Percentiles rank a stretch among this genome's conserved stretches.
Conservation (phyloP, 2,888 invertebrate genomes). For the Oscheius myriophilus region DNA sequence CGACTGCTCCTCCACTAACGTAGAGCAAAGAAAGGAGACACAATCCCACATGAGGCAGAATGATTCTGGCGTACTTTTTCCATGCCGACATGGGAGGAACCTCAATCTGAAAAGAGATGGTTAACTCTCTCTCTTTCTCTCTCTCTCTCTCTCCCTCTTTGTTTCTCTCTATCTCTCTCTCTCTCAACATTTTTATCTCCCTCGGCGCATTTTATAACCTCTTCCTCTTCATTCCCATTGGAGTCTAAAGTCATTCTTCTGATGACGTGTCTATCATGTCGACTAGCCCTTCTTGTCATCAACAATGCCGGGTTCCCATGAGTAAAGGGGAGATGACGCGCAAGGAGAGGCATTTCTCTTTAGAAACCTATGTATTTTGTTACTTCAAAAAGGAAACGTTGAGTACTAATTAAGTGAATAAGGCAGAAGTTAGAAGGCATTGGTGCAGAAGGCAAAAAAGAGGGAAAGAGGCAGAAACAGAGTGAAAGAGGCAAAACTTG, state of each 20-base stretch:
- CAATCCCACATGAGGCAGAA: constrained; percentile 69
- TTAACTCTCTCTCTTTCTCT: too few relatives aligned
- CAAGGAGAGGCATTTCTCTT: constrained; percentile 32
- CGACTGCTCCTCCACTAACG: constrained; percentile 67
- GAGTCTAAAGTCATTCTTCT: constrained; percentile 5
- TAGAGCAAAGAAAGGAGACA: constrained; percentile 67
- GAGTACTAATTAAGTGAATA: too few relatives aligned
- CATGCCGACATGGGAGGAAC: constrained; percentile 63
- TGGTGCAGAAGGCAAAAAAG: too few relatives aligned
- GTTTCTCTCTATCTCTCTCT: neutral
- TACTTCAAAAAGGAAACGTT: too few relatives aligned
- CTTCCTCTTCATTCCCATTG: constrained; percentile 21
- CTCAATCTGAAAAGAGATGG: constrained; percentile 50
- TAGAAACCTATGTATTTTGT: too few relatives aligned
- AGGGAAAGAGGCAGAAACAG: too few relatives aligned
- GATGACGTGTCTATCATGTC: constrained; percentile 10
- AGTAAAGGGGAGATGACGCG: constrained; percentile 34
- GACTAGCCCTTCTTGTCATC: constrained; percentile 6
- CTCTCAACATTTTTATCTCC: constrained; percentile 20
- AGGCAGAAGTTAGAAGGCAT: too few relatives aligned
- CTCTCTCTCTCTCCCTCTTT: constrained; percentile 18
- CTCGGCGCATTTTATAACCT: constrained; percentile 9
- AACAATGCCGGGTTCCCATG: constrained; percentile 17
- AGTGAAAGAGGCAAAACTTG: too few relatives aligned
- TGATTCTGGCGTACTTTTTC: constrained; percentile 68